A percentile compares a stretch with the other conserved stretches of the same genome.
Conservation (phyloP, 2,888 invertebrate species). For the Chirona hameri region DNA sequence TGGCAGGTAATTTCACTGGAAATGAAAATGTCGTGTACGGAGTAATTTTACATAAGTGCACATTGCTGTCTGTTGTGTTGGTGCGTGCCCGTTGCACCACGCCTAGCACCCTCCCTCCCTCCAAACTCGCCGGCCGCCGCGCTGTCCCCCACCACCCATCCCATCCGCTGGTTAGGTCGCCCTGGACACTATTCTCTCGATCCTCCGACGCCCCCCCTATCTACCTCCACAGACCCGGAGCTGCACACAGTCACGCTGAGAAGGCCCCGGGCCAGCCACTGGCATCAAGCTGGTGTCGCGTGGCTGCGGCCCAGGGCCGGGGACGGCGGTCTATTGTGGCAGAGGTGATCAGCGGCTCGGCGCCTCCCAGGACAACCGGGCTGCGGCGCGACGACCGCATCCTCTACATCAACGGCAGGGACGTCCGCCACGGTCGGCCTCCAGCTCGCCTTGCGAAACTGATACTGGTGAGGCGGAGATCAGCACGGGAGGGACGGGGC, state of each 20-base stretch:
- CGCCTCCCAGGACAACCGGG: slow-evolving; percentile 48
- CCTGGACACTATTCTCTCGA: too few species aligned
- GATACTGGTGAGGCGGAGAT: slow-evolving; percentile 41
- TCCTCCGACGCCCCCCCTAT: background rate
- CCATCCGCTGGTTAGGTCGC: too few species aligned
- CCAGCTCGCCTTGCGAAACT: slow-evolving; percentile 49
- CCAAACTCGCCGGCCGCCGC: too few species aligned
- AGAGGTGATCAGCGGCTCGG: slow-evolving; percentile 46
- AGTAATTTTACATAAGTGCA: too few species aligned
- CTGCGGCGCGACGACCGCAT: slow-evolving; percentile 50
- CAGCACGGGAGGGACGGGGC: too few species aligned
- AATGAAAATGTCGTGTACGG: too few species aligned
- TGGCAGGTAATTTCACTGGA: too few species aligned
- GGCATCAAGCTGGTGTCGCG: slow-evolving; percentile 47
- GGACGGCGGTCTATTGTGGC: slow-evolving; percentile 44
- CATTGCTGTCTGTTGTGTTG: too few species aligned
- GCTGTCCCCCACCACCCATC: too few species aligned
- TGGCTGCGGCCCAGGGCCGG: slow-evolving; percentile 10
- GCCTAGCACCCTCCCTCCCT: too few species aligned
- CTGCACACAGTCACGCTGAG: slow-evolving; percentile 48
- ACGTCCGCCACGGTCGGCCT: slow-evolving; percentile 49
- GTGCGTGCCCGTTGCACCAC: too few species aligned
- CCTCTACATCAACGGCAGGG: slow-evolving; percentile 50
- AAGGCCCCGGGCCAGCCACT: slow-evolving; percentile 48
- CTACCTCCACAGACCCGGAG: slow-evolving; percentile 43